Evolutionary conservation across 2,113 vertebrate species (phyloP), one percentile per base, ranked within the genome.

Genomic region (Cyanocitta stelleri): DNA sequence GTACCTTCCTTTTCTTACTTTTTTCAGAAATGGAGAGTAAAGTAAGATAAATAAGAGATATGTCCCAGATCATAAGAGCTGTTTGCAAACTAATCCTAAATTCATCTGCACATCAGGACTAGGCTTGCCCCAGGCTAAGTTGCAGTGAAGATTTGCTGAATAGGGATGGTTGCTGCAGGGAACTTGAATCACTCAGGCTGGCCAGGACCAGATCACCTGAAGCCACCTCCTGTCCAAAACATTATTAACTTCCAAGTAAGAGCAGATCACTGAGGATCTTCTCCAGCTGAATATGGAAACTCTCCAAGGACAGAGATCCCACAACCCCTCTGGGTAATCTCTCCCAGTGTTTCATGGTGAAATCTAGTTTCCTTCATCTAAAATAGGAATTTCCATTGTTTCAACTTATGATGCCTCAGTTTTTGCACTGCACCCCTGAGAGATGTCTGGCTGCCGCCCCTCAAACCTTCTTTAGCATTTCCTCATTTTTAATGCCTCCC

Each of bases 1-100:
- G 0, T 3, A n/a, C 4, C 17, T 67, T 75, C 20, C 11, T 61
- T 63, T 76, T 41, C 48, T 54, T 52, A 35, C 0, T 1, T 0
- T 0, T 52, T 84, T 41, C 55, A 81, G 41, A 86, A 94, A 80
- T 6, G 10, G 43, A 44, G 21, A 52, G 14, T 17, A 59, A 88
- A 51, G 13, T 16, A 54, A 35, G 1, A 30, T 15, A 64, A 80
- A 61, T 52, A 55, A 85, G 37, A 89, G 39, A 44, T 16, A 78
- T 26, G 7, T 9, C 24, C 35, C 51, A 58, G 30, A 61, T 7
- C 8, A 35, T 68, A 37, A 62, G 48, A 75, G 51, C 1, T 37
- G 22, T 76, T 81, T 66, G 15, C 20, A 62, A 84, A 58, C 8
- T 44, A 86, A 46, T 41, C 23, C 46, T 67, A 52, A 62, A 62